phyloP scores from a whole-genome alignment of 2,797 vertebrate species.

The Distichodus sexfasciatus region DNA sequence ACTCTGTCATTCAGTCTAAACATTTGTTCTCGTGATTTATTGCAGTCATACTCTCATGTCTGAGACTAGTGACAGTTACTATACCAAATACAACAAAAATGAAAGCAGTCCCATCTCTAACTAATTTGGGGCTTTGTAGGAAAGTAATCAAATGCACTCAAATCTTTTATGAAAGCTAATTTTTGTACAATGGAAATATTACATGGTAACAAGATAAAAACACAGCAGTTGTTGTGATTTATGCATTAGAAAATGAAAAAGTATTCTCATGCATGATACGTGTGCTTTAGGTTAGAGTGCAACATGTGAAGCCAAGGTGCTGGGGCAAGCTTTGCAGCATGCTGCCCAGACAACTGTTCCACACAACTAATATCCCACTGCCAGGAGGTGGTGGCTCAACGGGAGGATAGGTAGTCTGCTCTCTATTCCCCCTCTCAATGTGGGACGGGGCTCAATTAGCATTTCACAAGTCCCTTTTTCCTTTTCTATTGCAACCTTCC shows the following conservation, averaged over 20 bases:
- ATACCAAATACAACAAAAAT: neutral
- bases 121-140: neutral
- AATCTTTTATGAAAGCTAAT: neutral
- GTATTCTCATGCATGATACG: neutral
- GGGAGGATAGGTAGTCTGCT: conserved; percentile 66
- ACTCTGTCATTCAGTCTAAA: neutral
- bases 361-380: conserved; percentile 69
- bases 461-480: conserved; percentile 88
- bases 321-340: conserved; percentile 57
- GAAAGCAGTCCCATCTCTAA: neutral
- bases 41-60: neutral
- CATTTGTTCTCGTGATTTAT: neutral
- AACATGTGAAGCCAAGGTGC: conserved; percentile 36
- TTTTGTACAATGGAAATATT: neutral
- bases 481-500: conserved; percentile 85
- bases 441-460: conserved; percentile 85
- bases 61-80: too few species aligned
- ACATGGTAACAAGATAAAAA: neutral
- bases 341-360: conserved; percentile 63
- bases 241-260: neutral
- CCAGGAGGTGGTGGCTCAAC: conserved; percentile 62
- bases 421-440: conserved; percentile 75
- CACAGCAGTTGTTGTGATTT: neutral
- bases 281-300: conserved; percentile 10
- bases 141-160: neutral